Base-by-base conservation (phyloP, 2,888 invertebrate genomes). In the Dioctria rufipes region DNA sequence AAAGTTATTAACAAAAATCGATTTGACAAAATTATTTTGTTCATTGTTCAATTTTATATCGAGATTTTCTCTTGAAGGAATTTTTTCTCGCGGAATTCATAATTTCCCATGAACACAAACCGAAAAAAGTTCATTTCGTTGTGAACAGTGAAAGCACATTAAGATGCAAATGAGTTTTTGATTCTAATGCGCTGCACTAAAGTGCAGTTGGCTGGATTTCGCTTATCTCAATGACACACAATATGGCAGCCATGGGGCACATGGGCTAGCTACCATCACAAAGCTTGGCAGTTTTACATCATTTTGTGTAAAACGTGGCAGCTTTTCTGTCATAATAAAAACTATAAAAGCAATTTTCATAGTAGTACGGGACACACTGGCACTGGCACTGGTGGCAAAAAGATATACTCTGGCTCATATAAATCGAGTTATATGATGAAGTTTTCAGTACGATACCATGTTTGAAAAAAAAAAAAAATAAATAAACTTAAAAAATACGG, bases 111-210 rank as follows among this genome's bases (percentile, higher is more conserved):
- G 25, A 25, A 25, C 25, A 25, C 9, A 46, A 49, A 46, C 25
- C 46, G 67, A 25, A 67, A 67, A 67, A 67, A 46, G 25, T 43
- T 46, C 67, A 67, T 67, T 67, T 67, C 4, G 25, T 25, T 2
- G 25, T 0, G 25, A 25, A 25, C 25, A 25, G 25, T 25, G 25
- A n/a, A 25, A 46, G 13, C 9, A 67, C 67, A 67, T 67, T 67
- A 67, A 67, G 49, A 67, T 67, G 67, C 67, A 67, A 67, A 67
- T 67, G 67, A 67, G 46, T 4, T 61, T 61, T 37, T 46, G 46
- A 46, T 46, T 39, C 66, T 66, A 66, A 61, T 3, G 43, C n/a
- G 42, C 11, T 42, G n/a, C 65, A 65, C 40, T 65, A 40, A 9
- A 6, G 43, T 5, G 5, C 9, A n/a, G 42, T 13, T 13, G 42